Evolutionary conservation across 2,113 vertebrate genomes (phyloP), one percentile per base, ranked within the genome.

Genomic region (Eulemur macaco): DNA sequence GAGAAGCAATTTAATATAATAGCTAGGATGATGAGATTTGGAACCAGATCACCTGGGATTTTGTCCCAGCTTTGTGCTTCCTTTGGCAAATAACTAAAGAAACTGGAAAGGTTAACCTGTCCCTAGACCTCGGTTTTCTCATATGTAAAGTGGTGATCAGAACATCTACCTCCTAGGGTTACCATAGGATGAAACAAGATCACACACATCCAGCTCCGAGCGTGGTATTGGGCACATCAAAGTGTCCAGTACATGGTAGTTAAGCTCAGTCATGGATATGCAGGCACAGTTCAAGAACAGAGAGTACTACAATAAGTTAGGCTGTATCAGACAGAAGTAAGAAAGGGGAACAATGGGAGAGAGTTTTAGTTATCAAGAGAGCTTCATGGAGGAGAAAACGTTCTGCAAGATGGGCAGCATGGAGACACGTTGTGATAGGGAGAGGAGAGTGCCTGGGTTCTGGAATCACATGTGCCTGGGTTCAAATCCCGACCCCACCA

Each of bases 31-130:
- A 47, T 60, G 47, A 68, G 34, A 56, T 89, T 90, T 45, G 4
- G 69, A 86, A 39, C 20, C 68, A 78, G 45, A n/a, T 86, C 21
- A 31, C 60, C 27, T 86, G 45, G 23, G 56, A 14, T 73, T 81
- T 73, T 83, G 13, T 81, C 27, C n/a, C 56, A 45, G 15, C 63
- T 69, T 77, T 92, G 34, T 20, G 7, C 69, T 84, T 94, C 63
- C 63, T 77, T 86, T 78, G 85, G 54, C 74, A 94, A 87, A 74
- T 83, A n/a, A 90, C 76, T 47, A 73, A 94, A 47, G 73, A 91
- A 94, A 73, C 39, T 60, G 21, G 42, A n/a, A 78, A 83, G 83
- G 58, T 69, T 60, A 13, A 13, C 12, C 18, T 15, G 25, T 89
- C 37, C 29, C 63, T 63, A 74, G 29, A 34, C n/a, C 31, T 96